Percentiles rank a stretch among this genome's conserved stretches.
Conservation (phyloP, 2,888 invertebrate species). For the Chaetoderma sp. region DNA sequence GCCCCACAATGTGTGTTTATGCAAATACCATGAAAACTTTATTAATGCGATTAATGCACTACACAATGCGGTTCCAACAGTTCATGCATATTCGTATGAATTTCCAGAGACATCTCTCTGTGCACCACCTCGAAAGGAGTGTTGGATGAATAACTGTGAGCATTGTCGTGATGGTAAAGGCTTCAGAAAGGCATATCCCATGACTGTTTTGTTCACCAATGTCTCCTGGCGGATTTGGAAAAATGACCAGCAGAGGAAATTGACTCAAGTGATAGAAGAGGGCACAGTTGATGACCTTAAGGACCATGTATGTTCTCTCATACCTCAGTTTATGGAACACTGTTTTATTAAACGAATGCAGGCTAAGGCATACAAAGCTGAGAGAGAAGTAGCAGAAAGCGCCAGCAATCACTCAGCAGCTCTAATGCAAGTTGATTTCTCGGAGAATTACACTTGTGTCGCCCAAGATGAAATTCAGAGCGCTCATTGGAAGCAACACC, state of each 20-base stretch:
- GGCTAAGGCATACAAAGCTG: slow-evolving; percentile 6
- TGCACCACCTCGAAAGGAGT: neutral
- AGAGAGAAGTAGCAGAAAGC: slow-evolving; percentile 1
- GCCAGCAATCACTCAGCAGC: neutral
- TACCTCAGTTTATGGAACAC: slow-evolving; percentile 13
- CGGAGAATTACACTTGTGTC: slow-evolving; percentile 14
- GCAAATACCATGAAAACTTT: slow-evolving; percentile 22
- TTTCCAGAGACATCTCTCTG: neutral
- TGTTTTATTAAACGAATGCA: slow-evolving; percentile 19
- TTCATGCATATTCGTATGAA: slow-evolving; percentile 11
- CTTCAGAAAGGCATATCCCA: neutral
- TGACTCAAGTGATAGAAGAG: neutral
- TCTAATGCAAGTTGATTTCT: slow-evolving; percentile 23
- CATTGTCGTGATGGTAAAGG: neutral
- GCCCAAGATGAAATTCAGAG: slow-evolving; percentile 24
- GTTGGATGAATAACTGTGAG: slow-evolving; percentile 9
- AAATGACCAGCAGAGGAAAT: neutral
- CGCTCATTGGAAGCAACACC: slow-evolving; percentile 22
- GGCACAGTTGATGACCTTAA: slow-evolving; percentile 3
- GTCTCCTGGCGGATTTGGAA: slow-evolving; percentile 11
- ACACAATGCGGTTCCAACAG: neutral
- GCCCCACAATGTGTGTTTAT: slow-evolving; percentile 18
- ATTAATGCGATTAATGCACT: slow-evolving; percentile 12
- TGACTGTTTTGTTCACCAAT: neutral
- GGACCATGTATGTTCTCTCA: neutral